Percentiles rank a stretch among this genome's conserved stretches.
phyloP scores from a whole-genome alignment of 2,888 invertebrate species.

The Lasioglossum calceatum region DNA sequence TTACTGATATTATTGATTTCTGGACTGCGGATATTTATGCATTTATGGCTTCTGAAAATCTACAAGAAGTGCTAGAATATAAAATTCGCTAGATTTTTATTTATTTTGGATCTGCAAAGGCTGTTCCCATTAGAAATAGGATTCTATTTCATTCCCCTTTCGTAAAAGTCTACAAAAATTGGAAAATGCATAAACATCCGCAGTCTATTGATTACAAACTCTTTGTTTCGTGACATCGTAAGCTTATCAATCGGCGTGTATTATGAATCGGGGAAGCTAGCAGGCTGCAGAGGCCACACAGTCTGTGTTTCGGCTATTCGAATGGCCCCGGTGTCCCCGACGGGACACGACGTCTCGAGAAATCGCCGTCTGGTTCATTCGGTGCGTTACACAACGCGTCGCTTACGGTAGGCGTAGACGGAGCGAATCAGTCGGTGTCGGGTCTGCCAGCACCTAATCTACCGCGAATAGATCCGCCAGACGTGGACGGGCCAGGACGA shows the following conservation, averaged over 20 bases:
- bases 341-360: conserved; percentile 19
- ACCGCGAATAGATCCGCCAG: conserved; percentile 59
- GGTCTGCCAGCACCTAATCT: conserved; percentile 46
- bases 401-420: conserved; percentile 1
- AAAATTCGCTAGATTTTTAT: no score
- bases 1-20: background rate
- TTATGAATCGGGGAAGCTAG: background rate
- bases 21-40: no score
- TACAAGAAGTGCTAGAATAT: no score
- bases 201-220: background rate
- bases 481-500: conserved; percentile 27
- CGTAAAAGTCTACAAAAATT: no score
- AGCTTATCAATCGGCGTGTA: background rate
- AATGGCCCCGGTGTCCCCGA: background rate
- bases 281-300: background rate
- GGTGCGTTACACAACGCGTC: conserved; percentile 46
- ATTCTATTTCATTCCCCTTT: no score
- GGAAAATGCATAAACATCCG: no score
- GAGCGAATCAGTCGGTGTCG: conserved; percentile 15
- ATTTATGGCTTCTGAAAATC: no score
- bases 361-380: conserved; percentile 1
- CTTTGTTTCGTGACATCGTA: background rate
- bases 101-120: no score
- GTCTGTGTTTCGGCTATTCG: background rate
- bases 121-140: no score